Percentiles rank a stretch among this genome's conserved stretches.
Conservation (phyloP, 1,140 invertebrate species). For the Meteorus sp. region DNA sequence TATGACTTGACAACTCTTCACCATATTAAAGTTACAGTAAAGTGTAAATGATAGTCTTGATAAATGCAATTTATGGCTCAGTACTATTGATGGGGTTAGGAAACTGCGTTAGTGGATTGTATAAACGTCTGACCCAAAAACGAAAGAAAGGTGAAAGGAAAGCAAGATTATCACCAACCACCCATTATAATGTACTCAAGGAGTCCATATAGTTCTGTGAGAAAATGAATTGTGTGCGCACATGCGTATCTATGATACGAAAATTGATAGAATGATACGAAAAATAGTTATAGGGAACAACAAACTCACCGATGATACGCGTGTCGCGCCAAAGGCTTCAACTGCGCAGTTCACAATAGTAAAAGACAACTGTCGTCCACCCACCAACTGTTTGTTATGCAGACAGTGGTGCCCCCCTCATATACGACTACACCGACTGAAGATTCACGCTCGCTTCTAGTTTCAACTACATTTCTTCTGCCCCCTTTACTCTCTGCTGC, state of each 20-base stretch:
- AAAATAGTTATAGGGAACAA: conserved; percentile 20
- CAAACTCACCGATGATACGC: conserved; percentile 48
- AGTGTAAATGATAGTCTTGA: no score
- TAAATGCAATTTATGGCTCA: no score
- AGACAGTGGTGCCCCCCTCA: conserved; percentile 35
- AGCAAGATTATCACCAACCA: no score
- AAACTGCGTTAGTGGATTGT: no score
- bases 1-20: no score
- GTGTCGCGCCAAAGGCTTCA: conserved; percentile 41
- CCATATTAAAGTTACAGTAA: no score
- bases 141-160: no score
- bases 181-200: no score
- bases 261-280: not conserved
- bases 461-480: not conserved
- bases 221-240: no score
- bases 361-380: conserved; percentile 33
- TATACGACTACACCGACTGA: not conserved
- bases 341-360: conserved; percentile 53
- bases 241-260: not conserved
- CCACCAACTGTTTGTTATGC: conserved; percentile 43
- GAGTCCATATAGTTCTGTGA: no score
- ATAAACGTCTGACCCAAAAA: no score
- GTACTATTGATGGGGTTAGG: no score
- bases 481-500: not conserved
- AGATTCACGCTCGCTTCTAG: not conserved